A percentile compares a stretch with the other conserved stretches of the same genome.
phyloP scores from a whole-genome alignment of 2,113 vertebrate species.

The Formicarius rufipectus region DNA sequence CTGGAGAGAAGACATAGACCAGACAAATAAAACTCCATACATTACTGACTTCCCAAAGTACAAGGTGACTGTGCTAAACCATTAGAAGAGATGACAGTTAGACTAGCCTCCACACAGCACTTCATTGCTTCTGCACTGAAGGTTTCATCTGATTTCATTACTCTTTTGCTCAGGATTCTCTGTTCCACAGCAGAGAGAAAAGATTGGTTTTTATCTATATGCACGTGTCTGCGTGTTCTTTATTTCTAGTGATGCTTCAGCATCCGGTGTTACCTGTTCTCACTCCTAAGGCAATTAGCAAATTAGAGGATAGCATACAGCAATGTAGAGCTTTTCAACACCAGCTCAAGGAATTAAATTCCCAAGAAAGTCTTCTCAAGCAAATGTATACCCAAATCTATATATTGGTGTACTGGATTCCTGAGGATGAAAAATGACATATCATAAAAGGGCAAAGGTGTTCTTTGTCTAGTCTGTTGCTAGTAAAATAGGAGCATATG shows the following conservation, averaged over 20 bases:
- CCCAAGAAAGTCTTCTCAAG: background rate
- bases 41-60: background rate
- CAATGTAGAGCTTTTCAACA: background rate
- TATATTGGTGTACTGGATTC: background rate
- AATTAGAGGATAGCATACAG: background rate
- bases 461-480: background rate
- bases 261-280: background rate
- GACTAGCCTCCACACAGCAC: background rate
- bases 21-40: background rate
- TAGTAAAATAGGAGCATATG: background rate
- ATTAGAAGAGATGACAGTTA: background rate
- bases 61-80: background rate
- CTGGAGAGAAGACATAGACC: background rate
- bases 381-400: background rate
- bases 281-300: background rate
- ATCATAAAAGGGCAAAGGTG: background rate
- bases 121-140: background rate
- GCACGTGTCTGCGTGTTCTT: background rate
- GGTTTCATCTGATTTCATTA: constrained; percentile 11
- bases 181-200: background rate
- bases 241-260: background rate
- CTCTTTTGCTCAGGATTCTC: background rate
- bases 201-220: background rate
- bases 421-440: background rate
- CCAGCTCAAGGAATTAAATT: background rate